Conservation (phyloP, 2,797 vertebrate species). For the Tapirus indicus region DNA sequence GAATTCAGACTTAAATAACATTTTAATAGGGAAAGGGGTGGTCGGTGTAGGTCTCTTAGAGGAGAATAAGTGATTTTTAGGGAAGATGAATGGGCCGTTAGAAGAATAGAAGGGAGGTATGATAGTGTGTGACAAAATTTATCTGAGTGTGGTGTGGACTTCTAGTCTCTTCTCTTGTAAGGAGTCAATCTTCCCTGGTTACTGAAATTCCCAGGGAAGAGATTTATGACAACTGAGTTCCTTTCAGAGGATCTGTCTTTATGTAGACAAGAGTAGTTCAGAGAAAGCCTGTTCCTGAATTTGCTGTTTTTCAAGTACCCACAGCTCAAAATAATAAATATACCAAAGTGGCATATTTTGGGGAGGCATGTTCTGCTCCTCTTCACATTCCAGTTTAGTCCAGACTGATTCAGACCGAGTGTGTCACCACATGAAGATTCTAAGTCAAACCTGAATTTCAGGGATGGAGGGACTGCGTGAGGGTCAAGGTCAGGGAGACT, state of each 20-base stretch:
- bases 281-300: background rate
- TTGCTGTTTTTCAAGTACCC: background rate
- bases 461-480: background rate
- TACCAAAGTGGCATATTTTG: background rate
- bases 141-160: background rate
- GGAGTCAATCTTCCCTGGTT: background rate
- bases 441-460: background rate
- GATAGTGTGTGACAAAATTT: background rate
- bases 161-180: background rate
- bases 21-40: background rate
- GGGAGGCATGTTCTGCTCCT: background rate
- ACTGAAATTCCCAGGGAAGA: background rate
- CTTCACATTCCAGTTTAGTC: background rate
- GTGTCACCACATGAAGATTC: background rate
- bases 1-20: background rate
- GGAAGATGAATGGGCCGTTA: background rate
- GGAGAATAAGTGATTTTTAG: background rate
- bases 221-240: background rate
- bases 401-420: background rate
- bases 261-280: background rate
- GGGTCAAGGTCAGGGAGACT: background rate
- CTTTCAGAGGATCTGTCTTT: background rate
- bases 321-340: background rate
- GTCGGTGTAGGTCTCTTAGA: too few relatives aligned
- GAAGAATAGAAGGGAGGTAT: background rate